Percentiles rank a stretch among this genome's conserved stretches.
These are phyloP conservation scores for Atherinosoma microstoma DNA, from an alignment of 2,797 vertebrate genomes.

Conservation along the genomic window DNA sequence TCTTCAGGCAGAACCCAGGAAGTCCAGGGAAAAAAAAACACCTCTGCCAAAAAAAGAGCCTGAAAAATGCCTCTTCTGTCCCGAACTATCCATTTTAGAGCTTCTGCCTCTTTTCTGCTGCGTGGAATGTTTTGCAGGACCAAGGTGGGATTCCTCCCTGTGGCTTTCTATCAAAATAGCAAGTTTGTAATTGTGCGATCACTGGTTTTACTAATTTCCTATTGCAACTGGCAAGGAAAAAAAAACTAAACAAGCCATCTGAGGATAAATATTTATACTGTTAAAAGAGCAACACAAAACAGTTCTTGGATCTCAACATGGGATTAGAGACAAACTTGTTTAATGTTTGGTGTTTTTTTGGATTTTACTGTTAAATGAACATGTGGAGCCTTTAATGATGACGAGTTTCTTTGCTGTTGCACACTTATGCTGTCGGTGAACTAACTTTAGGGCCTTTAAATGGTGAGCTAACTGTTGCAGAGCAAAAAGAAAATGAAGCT, in stretches of 20 bases:
- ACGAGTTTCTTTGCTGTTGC: neutral
- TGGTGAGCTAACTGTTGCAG: neutral
- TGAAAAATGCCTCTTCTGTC: conserved; percentile 63
- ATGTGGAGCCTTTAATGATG: neutral
- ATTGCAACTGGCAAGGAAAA: conserved; percentile 22
- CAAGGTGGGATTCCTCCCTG: conserved; percentile 40
- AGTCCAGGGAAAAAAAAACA: conserved; percentile 64
- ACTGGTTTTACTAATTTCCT: conserved; percentile 39
- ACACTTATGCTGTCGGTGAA: neutral
- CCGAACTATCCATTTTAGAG: conserved; percentile 46
- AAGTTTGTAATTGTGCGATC: conserved; percentile 29
- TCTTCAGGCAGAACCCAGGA: conserved; percentile 63
- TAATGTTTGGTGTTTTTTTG: conserved; percentile 11
- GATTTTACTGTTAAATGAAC: neutral
- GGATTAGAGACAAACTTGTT: neutral
- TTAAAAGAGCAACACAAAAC: conserved; percentile 8
- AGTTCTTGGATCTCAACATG: conserved; percentile 9
- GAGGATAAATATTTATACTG: conserved; percentile 13
- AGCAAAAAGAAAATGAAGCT: neutral
- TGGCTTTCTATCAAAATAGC: conserved; percentile 30
- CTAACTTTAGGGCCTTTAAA: neutral
- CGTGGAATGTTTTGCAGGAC: conserved; percentile 34
- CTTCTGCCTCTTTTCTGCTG: conserved; percentile 44
- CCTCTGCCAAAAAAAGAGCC: conserved; percentile 38
- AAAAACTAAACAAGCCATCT: conserved; percentile 10